Evolutionary conservation across 2,888 invertebrate genomes (phyloP).

Genomic region (Hirtodrosophila duncani): DNA sequence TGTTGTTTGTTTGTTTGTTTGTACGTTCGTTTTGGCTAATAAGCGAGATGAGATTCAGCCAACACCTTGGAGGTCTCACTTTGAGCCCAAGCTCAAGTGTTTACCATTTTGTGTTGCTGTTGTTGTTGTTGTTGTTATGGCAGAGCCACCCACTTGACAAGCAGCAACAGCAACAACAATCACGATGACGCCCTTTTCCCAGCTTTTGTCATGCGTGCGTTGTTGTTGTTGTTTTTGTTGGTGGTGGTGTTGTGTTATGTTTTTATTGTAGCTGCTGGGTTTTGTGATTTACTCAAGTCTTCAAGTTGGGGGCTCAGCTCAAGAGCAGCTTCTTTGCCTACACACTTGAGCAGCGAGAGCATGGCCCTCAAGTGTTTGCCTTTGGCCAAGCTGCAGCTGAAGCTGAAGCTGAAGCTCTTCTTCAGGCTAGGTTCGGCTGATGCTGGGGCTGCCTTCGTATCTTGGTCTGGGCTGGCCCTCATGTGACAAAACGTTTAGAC

Average conservation of each 20-base stretch:
- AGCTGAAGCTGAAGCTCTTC: conserved; percentile 15
- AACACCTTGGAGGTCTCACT: conserved; percentile 58
- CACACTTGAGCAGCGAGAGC: conserved; percentile 37
- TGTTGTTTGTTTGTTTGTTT: conserved; percentile 1
- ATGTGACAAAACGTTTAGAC: conserved; percentile 40
- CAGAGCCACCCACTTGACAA: conserved; percentile 41
- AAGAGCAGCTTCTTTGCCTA: conserved; percentile 55
- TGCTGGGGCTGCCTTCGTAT: no score
- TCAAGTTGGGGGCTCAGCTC: conserved; percentile 30
- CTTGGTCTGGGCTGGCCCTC: conserved; percentile 8
- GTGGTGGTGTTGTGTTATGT: conserved; percentile 1
- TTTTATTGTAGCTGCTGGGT: conserved; percentile 1
- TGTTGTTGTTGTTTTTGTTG: conserved; percentile 15
- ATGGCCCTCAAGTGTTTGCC: conserved; percentile 51
- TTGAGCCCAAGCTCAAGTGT: conserved; percentile 39
- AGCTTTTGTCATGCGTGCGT: conserved; percentile 60
- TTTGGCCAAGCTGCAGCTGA: conserved; percentile 44
- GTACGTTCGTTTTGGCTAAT: conserved; percentile 45
- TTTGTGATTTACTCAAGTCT: conserved; percentile 43
- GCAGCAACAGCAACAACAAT: conserved; percentile 24
- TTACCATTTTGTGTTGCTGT: no score
- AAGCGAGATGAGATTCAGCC: conserved; percentile 35
- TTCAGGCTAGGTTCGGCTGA: not conserved
- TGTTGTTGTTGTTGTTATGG: conserved; percentile 48
- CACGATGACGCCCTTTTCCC: conserved; percentile 51